Evolutionary conservation across 2,797 vertebrate genomes (phyloP).

Genomic region (Peromyscus nudipes): DNA sequence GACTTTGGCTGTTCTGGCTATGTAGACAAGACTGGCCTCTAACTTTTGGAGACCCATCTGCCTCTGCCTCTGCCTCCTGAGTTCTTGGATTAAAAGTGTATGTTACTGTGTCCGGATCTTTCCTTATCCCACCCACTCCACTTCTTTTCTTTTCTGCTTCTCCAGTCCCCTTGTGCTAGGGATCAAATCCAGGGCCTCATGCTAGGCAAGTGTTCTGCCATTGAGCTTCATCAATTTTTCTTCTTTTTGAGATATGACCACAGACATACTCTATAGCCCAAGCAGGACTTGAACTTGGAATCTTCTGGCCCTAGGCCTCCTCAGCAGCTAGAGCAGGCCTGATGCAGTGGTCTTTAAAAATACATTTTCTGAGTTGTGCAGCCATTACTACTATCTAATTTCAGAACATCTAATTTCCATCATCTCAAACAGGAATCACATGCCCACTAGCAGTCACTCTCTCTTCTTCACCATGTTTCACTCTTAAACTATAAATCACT

Average conservation of each 20-base stretch:
- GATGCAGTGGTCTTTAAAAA: not conserved
- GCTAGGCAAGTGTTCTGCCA: not conserved
- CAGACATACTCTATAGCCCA: not conserved
- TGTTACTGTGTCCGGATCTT: not conserved
- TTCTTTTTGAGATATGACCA: not conserved
- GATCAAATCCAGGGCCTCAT: not conserved
- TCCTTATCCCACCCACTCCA: too few species aligned
- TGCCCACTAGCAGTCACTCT: not conserved
- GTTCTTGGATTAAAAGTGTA: not conserved
- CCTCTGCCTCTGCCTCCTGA: not conserved
- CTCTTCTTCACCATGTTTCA: not conserved
- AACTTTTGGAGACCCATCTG: too few species aligned
- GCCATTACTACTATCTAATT: not conserved
- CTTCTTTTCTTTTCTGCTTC: not conserved
- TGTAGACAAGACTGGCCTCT: too few species aligned
- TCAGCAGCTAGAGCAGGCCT: not conserved
- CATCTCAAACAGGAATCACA: slow-evolving; percentile 5
- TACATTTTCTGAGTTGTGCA: slow-evolving; percentile 9
- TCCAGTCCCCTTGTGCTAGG: not conserved
- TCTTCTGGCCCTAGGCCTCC: not conserved
- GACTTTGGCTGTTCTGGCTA: not conserved
- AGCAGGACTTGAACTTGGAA: not conserved
- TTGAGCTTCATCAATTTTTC: not conserved
- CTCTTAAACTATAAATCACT: not conserved
- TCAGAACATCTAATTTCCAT: not conserved